A percentile compares a stretch with the other conserved stretches of the same genome.
Conservation (phyloP, 2,113 vertebrate genomes). For the Nothobranchius furzeri region DNA sequence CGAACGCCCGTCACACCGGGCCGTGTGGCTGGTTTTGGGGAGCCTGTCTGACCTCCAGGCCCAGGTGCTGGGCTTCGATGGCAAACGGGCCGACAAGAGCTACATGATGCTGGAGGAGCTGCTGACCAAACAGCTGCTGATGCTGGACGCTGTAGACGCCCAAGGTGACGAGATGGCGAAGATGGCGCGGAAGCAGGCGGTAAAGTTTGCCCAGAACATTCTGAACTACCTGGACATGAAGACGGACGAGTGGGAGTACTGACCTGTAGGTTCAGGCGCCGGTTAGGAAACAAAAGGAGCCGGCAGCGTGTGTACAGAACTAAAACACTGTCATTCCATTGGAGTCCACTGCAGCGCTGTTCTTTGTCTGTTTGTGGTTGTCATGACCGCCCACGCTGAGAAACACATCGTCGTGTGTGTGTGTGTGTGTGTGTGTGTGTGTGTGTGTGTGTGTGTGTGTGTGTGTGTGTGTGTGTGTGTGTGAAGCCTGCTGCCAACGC, state of each 20-base stretch:
- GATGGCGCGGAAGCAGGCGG: slow-evolving; percentile 91
- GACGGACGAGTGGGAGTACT: slow-evolving; percentile 97
- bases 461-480: not conserved
- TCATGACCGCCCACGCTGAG: slow-evolving; percentile 43
- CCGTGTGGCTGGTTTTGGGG: slow-evolving; percentile 89
- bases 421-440: slow-evolving; percentile 13
- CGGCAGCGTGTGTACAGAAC: slow-evolving; percentile 45
- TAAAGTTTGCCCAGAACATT: slow-evolving; percentile 95
- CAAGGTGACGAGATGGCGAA: slow-evolving; percentile 90
- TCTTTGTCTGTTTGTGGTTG: slow-evolving; percentile 42
- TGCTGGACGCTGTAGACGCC: slow-evolving; percentile 93
- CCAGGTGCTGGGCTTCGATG: slow-evolving; percentile 91
- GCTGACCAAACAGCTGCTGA: slow-evolving; percentile 93
- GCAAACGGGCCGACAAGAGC: slow-evolving; percentile 92
- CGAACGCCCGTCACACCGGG: slow-evolving; percentile 82
- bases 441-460: not conserved
- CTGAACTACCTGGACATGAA: slow-evolving; percentile 97
- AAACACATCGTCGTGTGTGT: slow-evolving; percentile 38
- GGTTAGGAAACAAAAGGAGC: slow-evolving; percentile 24
- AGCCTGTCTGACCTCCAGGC: slow-evolving; percentile 90
- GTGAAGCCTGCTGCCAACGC: not conserved
- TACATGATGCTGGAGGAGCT: slow-evolving; percentile 95
- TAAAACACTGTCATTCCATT: slow-evolving; percentile 43
- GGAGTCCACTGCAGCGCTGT: slow-evolving; percentile 64
- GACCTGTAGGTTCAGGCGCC: slow-evolving; percentile 10